These are phyloP conservation scores for Halictus quadricinctus DNA, from an alignment of 2,888 invertebrate genomes.

Conservation along the genomic window DNA sequence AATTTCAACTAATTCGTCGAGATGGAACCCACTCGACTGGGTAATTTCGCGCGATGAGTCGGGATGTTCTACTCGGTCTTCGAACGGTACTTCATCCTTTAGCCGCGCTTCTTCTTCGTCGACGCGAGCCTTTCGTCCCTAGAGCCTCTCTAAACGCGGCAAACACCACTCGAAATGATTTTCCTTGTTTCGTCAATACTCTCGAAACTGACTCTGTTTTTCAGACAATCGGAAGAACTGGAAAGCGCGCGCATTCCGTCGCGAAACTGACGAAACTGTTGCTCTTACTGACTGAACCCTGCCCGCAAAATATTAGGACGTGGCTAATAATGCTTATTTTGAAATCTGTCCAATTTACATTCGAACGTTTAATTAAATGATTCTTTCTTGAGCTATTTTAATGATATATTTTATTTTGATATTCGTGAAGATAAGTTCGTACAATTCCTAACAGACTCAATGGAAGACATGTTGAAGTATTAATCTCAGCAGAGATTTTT, in stretches of 20 bases:
- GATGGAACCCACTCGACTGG: constrained; percentile 70
- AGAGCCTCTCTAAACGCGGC: constrained; percentile 56
- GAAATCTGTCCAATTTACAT: neutral
- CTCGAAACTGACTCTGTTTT: constrained; percentile 31
- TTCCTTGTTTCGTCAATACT: constrained; percentile 38
- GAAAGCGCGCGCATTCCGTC: neutral
- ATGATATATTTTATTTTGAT: no score
- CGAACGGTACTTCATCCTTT: constrained; percentile 58
- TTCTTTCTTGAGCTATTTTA: no score
- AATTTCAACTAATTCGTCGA: constrained; percentile 75
- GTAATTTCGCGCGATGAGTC: constrained; percentile 77
- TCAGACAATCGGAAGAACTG: neutral
- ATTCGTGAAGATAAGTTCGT: no score
- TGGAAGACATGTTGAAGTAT: neutral
- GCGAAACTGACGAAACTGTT: neutral
- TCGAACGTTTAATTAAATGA: neutral
- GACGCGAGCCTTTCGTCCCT: constrained; percentile 16
- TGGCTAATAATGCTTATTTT: neutral
- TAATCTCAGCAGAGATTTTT: neutral
- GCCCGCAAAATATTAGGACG: neutral
- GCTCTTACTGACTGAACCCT: neutral
- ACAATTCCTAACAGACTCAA: neutral
- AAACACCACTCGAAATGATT: constrained; percentile 65
- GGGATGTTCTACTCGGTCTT: constrained; percentile 60
- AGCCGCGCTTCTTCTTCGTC: constrained; percentile 44